Percentiles rank a stretch among this genome's conserved stretches.
Conservation (phyloP, 2,888 invertebrate genomes). For the Ophion obscuratus region DNA sequence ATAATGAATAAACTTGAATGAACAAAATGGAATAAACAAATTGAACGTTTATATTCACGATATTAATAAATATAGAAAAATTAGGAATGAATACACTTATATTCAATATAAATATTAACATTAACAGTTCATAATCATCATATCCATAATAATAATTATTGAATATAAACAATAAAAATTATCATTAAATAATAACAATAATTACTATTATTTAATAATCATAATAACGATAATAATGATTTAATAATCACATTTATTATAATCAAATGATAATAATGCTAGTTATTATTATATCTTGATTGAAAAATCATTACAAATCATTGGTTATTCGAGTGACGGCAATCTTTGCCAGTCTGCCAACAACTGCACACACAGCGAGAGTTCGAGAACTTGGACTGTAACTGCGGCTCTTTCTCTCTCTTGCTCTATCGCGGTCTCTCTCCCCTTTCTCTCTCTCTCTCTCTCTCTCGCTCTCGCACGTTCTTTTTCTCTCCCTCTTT, state of each 20-base stretch:
- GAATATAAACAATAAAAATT: background rate
- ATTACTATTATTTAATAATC: too few relatives aligned
- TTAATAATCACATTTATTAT: background rate
- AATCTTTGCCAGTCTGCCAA: constrained; percentile 34
- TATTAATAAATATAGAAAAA: background rate
- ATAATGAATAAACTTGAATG: too few relatives aligned
- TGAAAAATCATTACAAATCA: background rate
- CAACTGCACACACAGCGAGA: constrained; percentile 26
- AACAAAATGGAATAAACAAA: background rate
- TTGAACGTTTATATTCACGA: background rate
- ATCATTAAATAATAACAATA: background rate
- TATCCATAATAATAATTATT: background rate
- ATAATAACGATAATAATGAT: background rate
- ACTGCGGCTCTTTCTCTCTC: background rate
- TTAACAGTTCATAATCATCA: background rate
- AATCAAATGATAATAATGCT: background rate
- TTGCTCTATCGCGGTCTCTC: constrained; percentile 11
- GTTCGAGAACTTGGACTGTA: constrained; percentile 41
- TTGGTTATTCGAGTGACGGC: background rate
- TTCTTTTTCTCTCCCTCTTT: too few relatives aligned
- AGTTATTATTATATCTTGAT: background rate
- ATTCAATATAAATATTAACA: background rate
- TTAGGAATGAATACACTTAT: background rate
- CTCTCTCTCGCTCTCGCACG: background rate
- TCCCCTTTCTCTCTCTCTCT: constrained; percentile 5